Base-by-base conservation (phyloP, 1,140 invertebrate species). In the Batillaria attramentaria region DNA sequence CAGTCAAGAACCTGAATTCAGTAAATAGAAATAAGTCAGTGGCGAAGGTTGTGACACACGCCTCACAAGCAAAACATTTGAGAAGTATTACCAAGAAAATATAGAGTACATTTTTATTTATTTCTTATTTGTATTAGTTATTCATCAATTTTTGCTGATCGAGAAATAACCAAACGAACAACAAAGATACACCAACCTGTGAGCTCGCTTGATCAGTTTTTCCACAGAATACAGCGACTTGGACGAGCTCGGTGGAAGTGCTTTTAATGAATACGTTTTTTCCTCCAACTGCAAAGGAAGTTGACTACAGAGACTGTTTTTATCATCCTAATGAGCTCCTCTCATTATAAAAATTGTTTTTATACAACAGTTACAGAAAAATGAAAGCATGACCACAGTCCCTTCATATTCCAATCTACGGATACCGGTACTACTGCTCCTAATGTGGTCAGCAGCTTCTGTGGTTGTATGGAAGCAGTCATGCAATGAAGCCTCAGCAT, bases 221-320 rank as follows among this genome's bases (percentile, higher is more conserved):
- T 84, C 77, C 24, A 88, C 66, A 31, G 82, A 82, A 79, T 88
- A 87, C 3, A 50, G 20, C 8, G 79, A 70, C 16, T 78, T 74
- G 2, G 79, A 60, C 3, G 74, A 24, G 10, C 74, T 62, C 20
- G 84, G 85, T 24, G 87, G 87, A 3, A 83, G 73, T 5, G 81
- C 72, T 66, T 84, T 85, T 24, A 87, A 35, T 24, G 84, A 87
- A 69, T 86, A 87, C 16, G 83, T 85, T 62, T 82, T 83, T 76
- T 88, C 87, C 74, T 87, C 84, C 16, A 88, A 28, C 84, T 84
- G 81, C 24, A 60, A 75, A 46, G 31, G n/a, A n/a, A n/a, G n/a
- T n/a, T n/a, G n/a, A 13, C 1, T n/a, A 28, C 10, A 10, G 10
- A 10, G 8, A 62, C 33, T 62, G n/a, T 31, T 10, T 28, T 62